These are phyloP conservation scores for Nudaria mundana DNA, from an alignment of 2,888 invertebrate species.

Conservation along the genomic window DNA sequence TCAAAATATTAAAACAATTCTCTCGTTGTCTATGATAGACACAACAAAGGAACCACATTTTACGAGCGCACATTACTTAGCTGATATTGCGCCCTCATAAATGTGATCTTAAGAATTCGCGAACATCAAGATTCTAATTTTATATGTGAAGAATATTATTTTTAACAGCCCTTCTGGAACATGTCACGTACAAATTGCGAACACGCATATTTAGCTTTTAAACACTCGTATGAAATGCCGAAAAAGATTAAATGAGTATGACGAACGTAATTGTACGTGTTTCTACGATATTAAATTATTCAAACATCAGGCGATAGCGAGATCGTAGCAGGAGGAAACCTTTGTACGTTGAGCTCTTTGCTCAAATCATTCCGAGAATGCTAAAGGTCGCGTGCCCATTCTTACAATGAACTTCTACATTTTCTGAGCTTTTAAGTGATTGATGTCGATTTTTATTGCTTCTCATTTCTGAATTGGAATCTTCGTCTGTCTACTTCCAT, in stretches of 20 bases:
- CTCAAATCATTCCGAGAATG: slow-evolving; percentile 43
- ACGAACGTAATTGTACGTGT: slow-evolving; percentile 20
- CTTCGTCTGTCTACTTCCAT: slow-evolving; percentile 9
- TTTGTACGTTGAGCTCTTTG: slow-evolving; percentile 31
- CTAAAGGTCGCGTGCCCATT: slow-evolving; percentile 47
- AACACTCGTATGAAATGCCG: slow-evolving; percentile 12
- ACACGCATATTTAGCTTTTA: slow-evolving; percentile 6
- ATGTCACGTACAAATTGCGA: background rate
- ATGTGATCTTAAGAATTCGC: too few species aligned
- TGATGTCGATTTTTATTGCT: slow-evolving; percentile 32
- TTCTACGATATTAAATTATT: slow-evolving; percentile 32
- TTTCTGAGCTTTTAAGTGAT: slow-evolving; percentile 37
- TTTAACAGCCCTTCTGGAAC: too few species aligned
- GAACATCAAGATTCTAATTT: too few species aligned
- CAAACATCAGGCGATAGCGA: slow-evolving; percentile 28
- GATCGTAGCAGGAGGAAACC: slow-evolving; percentile 25
- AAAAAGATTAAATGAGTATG: slow-evolving; percentile 23
- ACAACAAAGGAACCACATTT: too few species aligned
- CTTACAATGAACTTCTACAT: slow-evolving; percentile 38
- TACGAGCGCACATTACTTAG: too few species aligned
- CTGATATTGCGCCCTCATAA: too few species aligned
- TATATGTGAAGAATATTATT: too few species aligned
- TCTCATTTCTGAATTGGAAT: slow-evolving; percentile 25
- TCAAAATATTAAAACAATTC: too few species aligned
- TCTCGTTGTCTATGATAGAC: too few species aligned